These are phyloP conservation scores for Drosophila testacea DNA, from an alignment of 2,888 invertebrate genomes.

Conservation along the genomic window DNA sequence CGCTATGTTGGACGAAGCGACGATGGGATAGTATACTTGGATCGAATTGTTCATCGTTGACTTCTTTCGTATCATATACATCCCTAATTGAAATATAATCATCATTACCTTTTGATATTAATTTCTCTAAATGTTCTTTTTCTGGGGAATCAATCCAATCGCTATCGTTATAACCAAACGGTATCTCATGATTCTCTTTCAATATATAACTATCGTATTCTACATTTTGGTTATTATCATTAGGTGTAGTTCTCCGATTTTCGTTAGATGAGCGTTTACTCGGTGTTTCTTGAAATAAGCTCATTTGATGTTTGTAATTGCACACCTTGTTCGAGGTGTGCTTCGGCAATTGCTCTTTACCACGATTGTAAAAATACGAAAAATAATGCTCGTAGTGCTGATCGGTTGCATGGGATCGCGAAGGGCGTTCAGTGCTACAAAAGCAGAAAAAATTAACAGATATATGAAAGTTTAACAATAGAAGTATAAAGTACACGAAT, in stretches of 20 bases:
- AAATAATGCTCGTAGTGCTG: conserved; percentile 80
- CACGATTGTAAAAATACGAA: conserved; percentile 78
- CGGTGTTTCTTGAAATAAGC: conserved; percentile 55
- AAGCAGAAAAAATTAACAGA: background rate
- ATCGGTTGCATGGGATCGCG: conserved; percentile 55
- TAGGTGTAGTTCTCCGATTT: conserved; percentile 28
- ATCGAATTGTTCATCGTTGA: conserved; percentile 43
- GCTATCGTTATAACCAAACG: conserved; percentile 47
- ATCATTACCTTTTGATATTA: conserved; percentile 19
- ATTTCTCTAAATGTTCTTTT: conserved; percentile 20
- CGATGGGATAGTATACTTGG: conserved; percentile 43
- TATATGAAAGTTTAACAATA: background rate
- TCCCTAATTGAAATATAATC: conserved; percentile 47
- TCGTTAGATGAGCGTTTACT: conserved; percentile 46
- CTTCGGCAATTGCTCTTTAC: conserved; percentile 52
- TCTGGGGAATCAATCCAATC: conserved; percentile 59
- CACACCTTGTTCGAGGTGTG: conserved; percentile 22
- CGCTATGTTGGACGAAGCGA: conserved; percentile 68
- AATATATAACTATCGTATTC: conserved; percentile 60
- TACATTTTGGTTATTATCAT: conserved; percentile 46
- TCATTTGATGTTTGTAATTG: conserved; percentile 68
- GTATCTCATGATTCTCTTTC: conserved; percentile 68
- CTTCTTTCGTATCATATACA: conserved; percentile 36
- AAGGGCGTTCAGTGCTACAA: conserved; percentile 51
- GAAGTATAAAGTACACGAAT: background rate